Evolutionary conservation across 2,888 invertebrate genomes (phyloP).

Genomic region (Brachycybe producta): DNA sequence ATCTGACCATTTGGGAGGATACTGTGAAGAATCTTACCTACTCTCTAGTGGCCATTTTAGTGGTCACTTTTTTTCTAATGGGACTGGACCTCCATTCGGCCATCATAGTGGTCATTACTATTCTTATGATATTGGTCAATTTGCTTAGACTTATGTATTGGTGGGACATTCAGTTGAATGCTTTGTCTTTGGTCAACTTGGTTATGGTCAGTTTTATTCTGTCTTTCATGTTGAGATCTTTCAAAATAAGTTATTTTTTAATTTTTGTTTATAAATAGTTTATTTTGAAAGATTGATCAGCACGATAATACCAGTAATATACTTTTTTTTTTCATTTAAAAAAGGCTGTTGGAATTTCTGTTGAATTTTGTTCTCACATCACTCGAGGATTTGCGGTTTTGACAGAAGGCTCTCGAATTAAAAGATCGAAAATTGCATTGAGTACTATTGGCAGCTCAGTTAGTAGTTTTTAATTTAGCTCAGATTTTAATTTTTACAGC

Average conservation of each 20-base stretch:
- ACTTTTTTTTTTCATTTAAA: slow-evolving; percentile 28
- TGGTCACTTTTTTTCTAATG: slow-evolving; percentile 81
- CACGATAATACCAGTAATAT: too few relatives aligned
- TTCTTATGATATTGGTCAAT: slow-evolving; percentile 63
- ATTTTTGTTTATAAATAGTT: neutral
- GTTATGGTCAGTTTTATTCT: slow-evolving; percentile 53
- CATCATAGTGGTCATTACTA: slow-evolving; percentile 54
- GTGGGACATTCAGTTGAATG: slow-evolving; percentile 80
- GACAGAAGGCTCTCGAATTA: slow-evolving; percentile 52
- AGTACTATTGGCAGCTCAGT: slow-evolving; percentile 86
- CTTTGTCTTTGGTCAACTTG: slow-evolving; percentile 88
- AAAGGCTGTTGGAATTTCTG: slow-evolving; percentile 91
- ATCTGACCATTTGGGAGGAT: slow-evolving; percentile 72
- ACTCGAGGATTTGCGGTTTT: slow-evolving; percentile 82
- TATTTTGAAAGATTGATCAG: too few relatives aligned
- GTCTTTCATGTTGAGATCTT: too few relatives aligned
- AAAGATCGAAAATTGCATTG: slow-evolving; percentile 68
- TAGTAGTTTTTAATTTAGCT: too few relatives aligned
- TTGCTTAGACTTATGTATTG: slow-evolving; percentile 85
- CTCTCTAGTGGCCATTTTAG: slow-evolving; percentile 81
- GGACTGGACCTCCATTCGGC: slow-evolving; percentile 76
- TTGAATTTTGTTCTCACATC: slow-evolving; percentile 96
- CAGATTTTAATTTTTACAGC: too few relatives aligned
- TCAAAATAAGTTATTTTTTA: neutral
- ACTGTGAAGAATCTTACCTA: slow-evolving; percentile 74